Evolutionary conservation across 2,113 vertebrate species (phyloP), one percentile per base, ranked within the genome.

Genomic region (Apaloderma vittatum): DNA sequence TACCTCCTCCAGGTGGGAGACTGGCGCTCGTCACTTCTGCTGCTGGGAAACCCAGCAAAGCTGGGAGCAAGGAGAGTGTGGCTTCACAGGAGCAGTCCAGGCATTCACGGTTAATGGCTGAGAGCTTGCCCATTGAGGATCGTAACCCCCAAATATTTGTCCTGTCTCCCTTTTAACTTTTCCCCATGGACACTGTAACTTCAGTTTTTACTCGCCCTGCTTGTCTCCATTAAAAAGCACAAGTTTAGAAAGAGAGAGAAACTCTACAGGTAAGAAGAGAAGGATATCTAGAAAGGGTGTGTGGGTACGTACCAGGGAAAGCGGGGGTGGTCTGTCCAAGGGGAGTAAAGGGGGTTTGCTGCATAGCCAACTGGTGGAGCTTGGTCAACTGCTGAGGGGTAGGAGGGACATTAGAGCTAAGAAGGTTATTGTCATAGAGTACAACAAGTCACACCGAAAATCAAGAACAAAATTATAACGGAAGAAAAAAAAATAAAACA

Each of bases 351-450:
- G 99, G 99, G 99, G 99, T 99, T 99, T 99, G 99, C 99, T 99
- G 99, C 99, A 99, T 99, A 99, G 99, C 99, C 99, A 99, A 98
- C 99, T 99, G 99, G 99, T 99, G 99, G 98, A 99, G 99, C 99
- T 99, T 99, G 99, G 99, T 99, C 99, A 99, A 99, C 99, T 99
- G 99, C 99, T 99, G 99, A 99, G 99, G 99, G 99, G 98, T 98
- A 98, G 99, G 99, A 99, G 99, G 99, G 99, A 99, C 99, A 99
- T 97, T 98, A 99, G 98, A 99, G 98, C 99, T 99, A 99, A 99
- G 99, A 99, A 98, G 99, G 99, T 99, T 99, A 99, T 99, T 98
- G 94, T 98, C 98, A 98, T 98, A 98, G 98, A 99, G 97, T 98
- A 99, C 97, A 99, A 95, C 96, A 99, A 98, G 98, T 98, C 98